Conservation (phyloP, 2,113 vertebrate genomes). For the Pollachius pollachius region DNA sequence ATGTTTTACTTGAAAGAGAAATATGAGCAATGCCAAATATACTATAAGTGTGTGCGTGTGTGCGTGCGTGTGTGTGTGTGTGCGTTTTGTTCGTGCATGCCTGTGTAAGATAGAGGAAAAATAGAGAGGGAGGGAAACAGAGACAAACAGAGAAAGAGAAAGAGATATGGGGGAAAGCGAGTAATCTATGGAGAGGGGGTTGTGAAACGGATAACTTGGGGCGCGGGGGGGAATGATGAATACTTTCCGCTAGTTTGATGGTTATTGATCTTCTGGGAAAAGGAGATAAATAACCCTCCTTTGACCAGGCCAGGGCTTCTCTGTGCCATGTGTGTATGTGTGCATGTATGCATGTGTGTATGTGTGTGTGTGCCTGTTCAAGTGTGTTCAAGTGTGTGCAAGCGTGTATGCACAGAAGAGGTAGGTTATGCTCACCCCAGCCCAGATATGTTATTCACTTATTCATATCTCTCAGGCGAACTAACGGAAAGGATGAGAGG, state of each 20-base stretch:
- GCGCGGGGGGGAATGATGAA: conserved; percentile 44
- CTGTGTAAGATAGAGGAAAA: too few species aligned
- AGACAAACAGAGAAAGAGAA: neutral
- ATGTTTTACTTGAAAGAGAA: too few species aligned
- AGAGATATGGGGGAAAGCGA: neutral
- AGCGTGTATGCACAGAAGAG: conserved; percentile 22
- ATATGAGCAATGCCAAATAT: too few species aligned
- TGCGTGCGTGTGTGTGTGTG: neutral
- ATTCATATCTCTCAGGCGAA: conserved; percentile 25
- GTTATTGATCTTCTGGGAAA: conserved; percentile 50
- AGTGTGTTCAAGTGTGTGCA: neutral
- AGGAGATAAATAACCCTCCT: conserved; percentile 32
- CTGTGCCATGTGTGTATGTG: conserved; percentile 27
- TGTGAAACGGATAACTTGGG: too few species aligned
- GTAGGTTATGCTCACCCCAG: conserved; percentile 38
- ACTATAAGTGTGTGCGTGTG: neutral
- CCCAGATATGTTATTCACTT: conserved; percentile 35
- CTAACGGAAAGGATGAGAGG: neutral
- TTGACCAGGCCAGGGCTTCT: conserved; percentile 30
- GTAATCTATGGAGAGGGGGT: neutral
- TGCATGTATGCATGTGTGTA: conserved; percentile 24
- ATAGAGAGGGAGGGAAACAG: neutral
- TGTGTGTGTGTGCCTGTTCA: neutral
- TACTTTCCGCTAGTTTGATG: conserved; percentile 49
- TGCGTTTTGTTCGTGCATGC: neutral